These are phyloP conservation scores for Seira musarum DNA, from an alignment of 2,888 invertebrate species.

Conservation along the genomic window DNA sequence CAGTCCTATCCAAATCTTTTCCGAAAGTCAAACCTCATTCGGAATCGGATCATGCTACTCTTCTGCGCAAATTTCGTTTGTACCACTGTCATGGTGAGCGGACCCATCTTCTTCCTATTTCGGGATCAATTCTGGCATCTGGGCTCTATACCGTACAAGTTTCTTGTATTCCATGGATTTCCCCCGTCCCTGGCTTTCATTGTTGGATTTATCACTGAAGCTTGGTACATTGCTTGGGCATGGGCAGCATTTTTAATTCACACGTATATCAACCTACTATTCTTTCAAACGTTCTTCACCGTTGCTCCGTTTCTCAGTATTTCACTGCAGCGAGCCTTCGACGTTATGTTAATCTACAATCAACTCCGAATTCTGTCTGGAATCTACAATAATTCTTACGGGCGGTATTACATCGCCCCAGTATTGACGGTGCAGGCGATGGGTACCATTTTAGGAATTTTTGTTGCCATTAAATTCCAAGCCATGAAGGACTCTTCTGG, in stretches of 20 bases:
- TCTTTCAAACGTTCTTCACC: constrained; percentile 12
- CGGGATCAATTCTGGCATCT: not conserved
- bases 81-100: not conserved
- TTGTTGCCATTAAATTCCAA: constrained; percentile 4
- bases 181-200: not conserved
- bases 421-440: not conserved
- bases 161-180: not conserved
- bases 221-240: constrained; percentile 10
- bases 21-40: not conserved
- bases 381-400: constrained; percentile 16
- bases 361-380: constrained; percentile 8
- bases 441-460: constrained; percentile 3
- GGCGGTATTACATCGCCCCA: constrained; percentile 3
- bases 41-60: not conserved
- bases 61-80: not conserved
- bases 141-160: not conserved
- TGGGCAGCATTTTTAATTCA: constrained; percentile 9
- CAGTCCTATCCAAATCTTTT: too few relatives aligned
- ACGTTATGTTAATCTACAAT: not conserved
- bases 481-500: too few relatives aligned
- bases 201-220: not conserved
- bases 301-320: not conserved
- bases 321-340: not conserved
- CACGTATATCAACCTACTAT: constrained; percentile 1
- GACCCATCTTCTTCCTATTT: not conserved